phyloP scores from a whole-genome alignment of 2,113 vertebrate species.

The Vireo altiloquus region DNA sequence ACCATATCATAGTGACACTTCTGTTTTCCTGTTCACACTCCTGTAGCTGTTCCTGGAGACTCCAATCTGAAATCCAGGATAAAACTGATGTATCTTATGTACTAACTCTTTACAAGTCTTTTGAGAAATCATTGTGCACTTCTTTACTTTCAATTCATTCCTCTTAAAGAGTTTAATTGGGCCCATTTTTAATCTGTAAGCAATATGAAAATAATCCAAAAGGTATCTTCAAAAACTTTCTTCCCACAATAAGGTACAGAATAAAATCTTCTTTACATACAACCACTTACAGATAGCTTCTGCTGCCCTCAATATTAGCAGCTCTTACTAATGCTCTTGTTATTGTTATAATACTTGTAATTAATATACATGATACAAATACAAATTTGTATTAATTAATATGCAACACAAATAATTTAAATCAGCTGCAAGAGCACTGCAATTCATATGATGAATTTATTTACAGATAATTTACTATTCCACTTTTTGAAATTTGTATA shows the following conservation, averaged over 20 bases:
- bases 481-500: not conserved
- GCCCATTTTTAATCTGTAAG: not conserved
- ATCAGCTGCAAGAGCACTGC: not conserved
- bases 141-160: not conserved
- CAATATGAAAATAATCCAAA: not conserved
- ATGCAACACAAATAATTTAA: not conserved
- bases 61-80: not conserved
- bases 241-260: not conserved
- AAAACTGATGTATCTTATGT: not conserved
- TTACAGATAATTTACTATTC: not conserved
- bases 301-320: not conserved
- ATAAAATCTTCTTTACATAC: not conserved
- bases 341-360: not conserved
- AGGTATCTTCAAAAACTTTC: not conserved
- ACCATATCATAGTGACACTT: not conserved
- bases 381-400: not conserved
- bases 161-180: not conserved
- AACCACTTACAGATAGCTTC: not conserved
- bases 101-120: not conserved
- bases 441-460: not conserved
- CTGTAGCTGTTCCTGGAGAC: not conserved
- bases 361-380: not conserved
- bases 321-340: not conserved
- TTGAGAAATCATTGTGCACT: not conserved
- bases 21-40: not conserved